A percentile compares a stretch with the other conserved stretches of the same genome.
Conservation (phyloP, 2,888 invertebrate genomes). For the Drosophila pseudotakahashii region DNA sequence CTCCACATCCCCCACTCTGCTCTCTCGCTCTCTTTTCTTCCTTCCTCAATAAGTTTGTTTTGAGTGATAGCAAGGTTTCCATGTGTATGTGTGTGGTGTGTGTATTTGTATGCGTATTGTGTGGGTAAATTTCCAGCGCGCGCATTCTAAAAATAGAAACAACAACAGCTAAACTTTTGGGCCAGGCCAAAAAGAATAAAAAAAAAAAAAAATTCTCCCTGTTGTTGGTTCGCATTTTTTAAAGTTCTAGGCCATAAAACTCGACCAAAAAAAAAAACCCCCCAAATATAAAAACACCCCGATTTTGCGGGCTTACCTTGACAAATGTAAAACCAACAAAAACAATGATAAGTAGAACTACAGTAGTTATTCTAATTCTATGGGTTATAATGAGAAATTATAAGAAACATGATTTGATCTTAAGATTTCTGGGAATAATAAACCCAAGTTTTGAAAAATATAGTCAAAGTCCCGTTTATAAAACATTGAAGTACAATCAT, state of each 20-base stretch:
- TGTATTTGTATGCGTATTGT: constrained; percentile 37
- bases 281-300: neutral
- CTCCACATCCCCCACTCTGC: too few species aligned
- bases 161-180: constrained; percentile 65
- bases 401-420: too few species aligned
- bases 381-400: neutral
- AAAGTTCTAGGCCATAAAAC: constrained; percentile 34
- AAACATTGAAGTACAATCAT: too few species aligned
- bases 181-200: constrained; percentile 20
- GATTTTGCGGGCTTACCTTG: constrained; percentile 63
- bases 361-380: neutral
- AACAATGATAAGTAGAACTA: neutral
- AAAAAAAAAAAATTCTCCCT: neutral
- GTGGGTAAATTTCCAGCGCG: constrained; percentile 74
- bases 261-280: neutral
- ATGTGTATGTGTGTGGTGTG: constrained; percentile 10
- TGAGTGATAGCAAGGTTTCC: constrained; percentile 61
- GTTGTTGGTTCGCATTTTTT: neutral
- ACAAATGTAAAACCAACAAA: constrained; percentile 56
- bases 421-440: too few species aligned
- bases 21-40: constrained; percentile 14
- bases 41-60: constrained; percentile 57
- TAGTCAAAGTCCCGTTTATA: too few species aligned
- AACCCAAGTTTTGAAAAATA: too few species aligned
- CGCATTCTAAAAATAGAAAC: constrained; percentile 70